These are phyloP conservation scores for Dryocosmus kuriphilus DNA, from an alignment of 2,888 invertebrate genomes.

Conservation along the genomic window DNA sequence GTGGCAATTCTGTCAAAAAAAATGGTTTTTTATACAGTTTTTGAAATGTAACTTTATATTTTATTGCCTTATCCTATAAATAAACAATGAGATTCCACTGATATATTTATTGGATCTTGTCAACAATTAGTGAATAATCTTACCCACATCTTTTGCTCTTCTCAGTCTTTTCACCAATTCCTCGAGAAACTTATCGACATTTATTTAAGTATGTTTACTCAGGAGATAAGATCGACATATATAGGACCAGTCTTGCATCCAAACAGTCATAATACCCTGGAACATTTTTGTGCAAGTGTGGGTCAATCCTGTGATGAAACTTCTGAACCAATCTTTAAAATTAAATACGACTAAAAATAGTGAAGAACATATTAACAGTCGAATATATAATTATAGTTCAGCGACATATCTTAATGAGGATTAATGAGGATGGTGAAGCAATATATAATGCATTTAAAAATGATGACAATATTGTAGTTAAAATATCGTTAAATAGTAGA, in stretches of 20 bases:
- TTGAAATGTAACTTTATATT: too few species aligned
- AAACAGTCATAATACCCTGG: slow-evolving; percentile 2
- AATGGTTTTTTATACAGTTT: too few species aligned
- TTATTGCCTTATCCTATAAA: not conserved
- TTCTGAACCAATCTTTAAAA: not conserved
- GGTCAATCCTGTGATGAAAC: not conserved
- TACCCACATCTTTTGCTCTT: slow-evolving; percentile 42
- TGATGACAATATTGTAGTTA: too few species aligned
- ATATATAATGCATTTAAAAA: too few species aligned
- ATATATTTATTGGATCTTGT: slow-evolving; percentile 12
- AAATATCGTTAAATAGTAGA: too few species aligned
- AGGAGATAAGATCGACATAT: slow-evolving; percentile 55
- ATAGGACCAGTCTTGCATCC: slow-evolving; percentile 52
- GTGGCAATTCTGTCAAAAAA: too few species aligned
- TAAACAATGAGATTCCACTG: not conserved
- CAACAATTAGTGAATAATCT: slow-evolving; percentile 41
- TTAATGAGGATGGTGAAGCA: too few species aligned
- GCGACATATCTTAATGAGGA: too few species aligned
- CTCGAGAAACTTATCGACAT: slow-evolving; percentile 42
- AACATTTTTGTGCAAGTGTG: slow-evolving; percentile 8
- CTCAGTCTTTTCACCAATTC: slow-evolving; percentile 9
- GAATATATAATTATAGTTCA: too few species aligned
- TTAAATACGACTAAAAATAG: not conserved
- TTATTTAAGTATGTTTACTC: slow-evolving; percentile 46
- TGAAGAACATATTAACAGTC: not conserved